Evolutionary conservation across 2,888 invertebrate species (phyloP), one percentile per base, ranked within the genome.

Genomic region (Subacronicta megacephala): DNA sequence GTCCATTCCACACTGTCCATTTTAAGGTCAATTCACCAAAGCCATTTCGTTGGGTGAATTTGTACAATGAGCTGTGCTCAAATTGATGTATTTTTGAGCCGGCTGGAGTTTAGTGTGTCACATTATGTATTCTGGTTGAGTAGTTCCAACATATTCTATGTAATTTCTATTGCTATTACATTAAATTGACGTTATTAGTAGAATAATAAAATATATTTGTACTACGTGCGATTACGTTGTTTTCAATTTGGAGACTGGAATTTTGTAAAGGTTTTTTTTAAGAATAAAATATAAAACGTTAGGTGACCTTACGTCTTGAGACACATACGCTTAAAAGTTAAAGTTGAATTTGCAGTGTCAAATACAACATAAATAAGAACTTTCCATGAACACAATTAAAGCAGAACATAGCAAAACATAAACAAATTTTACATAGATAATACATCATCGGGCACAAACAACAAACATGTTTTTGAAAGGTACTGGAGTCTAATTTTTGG

Each of bases 21-120:
- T 75, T 72, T 56, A 77, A 68, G 74, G 78, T 81, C 77, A 75
- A 75, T 75, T 75, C 62, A 59, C 58, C 38, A 43, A 44, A 68
- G 41, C 73, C 59, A 53, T 68, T 72, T 51, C 50, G 50, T 51
- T 50, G 47, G 42, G 58, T 71, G 51, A 70, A 74, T 71, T 67
- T 62, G 51, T 40, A 76, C 73, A 76, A 56, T 72, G 53, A 72
- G 37, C 54, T 62, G 62, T 63, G 40, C 31, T 53, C 41, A 35
- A 73, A 69, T 42, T 51, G 38, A 60, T 69, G 69, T 61, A 65
- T 73, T 53, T 68, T 67, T 66, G 73, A 72, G 69, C 69, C 62
- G 62, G 9, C 73, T 63, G 67, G 44, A 42, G 69, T 62, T 69
- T 53, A 67, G 67, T 68, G 67, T 43, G 43, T 43, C 44, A 68